These are phyloP conservation scores for Cygnus buccinator DNA, from an alignment of 2,113 vertebrate species.

Conservation along the genomic window DNA sequence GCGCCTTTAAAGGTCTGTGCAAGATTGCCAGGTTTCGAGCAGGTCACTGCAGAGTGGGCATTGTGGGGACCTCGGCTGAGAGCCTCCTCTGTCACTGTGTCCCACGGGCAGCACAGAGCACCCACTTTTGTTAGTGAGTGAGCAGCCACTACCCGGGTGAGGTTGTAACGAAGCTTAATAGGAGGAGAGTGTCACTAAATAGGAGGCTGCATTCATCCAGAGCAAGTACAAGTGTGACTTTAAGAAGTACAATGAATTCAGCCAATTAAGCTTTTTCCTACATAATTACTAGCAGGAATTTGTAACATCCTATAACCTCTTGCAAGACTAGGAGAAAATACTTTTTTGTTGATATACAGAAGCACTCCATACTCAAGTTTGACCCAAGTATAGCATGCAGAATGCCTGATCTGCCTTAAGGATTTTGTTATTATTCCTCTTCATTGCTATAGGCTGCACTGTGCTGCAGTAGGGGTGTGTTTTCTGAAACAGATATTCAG, in stretches of 20 bases:
- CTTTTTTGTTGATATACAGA: neutral
- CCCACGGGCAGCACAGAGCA: neutral
- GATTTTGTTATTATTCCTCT: constrained; percentile 49
- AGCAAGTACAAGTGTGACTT: neutral
- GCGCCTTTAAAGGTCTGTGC: constrained; percentile 16
- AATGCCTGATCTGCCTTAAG: constrained; percentile 45
- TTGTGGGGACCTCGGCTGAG: neutral
- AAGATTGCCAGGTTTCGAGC: constrained; percentile 21
- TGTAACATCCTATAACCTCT: neutral
- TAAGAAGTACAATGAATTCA: neutral
- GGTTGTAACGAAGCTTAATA: neutral
- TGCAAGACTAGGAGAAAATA: neutral
- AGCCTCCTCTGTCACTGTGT: neutral
- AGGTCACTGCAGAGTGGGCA: neutral
- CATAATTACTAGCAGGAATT: neutral
- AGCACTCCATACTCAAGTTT: neutral
- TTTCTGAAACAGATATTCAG: constrained; percentile 48
- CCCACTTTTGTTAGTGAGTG: fast-evolving
- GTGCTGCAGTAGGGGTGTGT: constrained; percentile 62
- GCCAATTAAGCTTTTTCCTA: neutral
- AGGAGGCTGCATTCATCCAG: neutral
- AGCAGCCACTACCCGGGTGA: neutral
- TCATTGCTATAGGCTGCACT: constrained; percentile 60
- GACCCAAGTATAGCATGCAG: neutral
- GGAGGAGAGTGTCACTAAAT: neutral